Percentiles rank a stretch among this genome's conserved stretches.
phyloP scores from a whole-genome alignment of 2,113 vertebrate genomes.

The Hoplias malabaricus region DNA sequence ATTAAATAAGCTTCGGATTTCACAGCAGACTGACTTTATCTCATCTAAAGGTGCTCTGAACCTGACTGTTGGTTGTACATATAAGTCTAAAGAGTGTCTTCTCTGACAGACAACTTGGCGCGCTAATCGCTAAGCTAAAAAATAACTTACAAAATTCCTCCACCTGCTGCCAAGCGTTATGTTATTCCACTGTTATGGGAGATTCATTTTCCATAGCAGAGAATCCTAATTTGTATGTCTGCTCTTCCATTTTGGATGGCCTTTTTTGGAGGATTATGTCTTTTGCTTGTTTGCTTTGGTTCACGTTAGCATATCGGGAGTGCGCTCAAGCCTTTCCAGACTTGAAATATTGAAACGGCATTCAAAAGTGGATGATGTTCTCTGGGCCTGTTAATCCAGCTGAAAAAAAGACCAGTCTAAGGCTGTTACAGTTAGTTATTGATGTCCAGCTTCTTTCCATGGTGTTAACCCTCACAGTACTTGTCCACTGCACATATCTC shows the following conservation, averaged over 20 bases:
- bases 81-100: constrained; percentile 10
- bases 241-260: constrained; percentile 43
- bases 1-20: background rate
- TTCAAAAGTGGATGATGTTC: constrained; percentile 29
- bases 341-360: constrained; percentile 41
- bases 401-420: background rate
- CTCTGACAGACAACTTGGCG: constrained; percentile 13
- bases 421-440: background rate
- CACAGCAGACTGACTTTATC: constrained; percentile 8
- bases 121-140: constrained; percentile 34
- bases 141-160: constrained; percentile 46
- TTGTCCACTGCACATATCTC: no score
- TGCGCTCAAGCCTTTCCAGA: constrained; percentile 33
- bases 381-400: constrained; percentile 11
- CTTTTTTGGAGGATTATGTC: constrained; percentile 36
- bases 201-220: constrained; percentile 45
- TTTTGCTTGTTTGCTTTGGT: constrained; percentile 49
- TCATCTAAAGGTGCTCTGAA: constrained; percentile 15
- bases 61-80: constrained; percentile 17
- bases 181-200: constrained; percentile 40
- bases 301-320: constrained; percentile 6
- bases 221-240: constrained; percentile 49
- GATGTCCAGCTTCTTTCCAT: constrained; percentile 2
- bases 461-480: constrained; percentile 27
- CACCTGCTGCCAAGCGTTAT: constrained; percentile 33